These are phyloP conservation scores for Ormyrus thymus DNA, from an alignment of 2,888 invertebrate genomes.

Conservation along the genomic window DNA sequence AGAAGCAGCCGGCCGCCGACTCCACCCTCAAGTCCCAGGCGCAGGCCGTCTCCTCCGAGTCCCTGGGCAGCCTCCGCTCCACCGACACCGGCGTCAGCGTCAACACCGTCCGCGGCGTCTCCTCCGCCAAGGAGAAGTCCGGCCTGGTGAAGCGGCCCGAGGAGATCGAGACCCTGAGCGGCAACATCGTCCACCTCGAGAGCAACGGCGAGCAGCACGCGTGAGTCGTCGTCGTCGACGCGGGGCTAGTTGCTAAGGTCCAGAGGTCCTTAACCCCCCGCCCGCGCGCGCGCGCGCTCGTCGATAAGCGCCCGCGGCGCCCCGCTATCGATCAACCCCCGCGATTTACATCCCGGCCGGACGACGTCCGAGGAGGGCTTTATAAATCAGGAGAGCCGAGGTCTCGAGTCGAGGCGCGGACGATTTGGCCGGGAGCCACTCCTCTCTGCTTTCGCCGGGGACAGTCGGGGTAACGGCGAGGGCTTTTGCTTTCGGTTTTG, in stretches of 20 bases:
- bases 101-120: slow-evolving; percentile 70
- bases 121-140: slow-evolving; percentile 70
- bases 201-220: slow-evolving; percentile 57
- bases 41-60: slow-evolving; percentile 64
- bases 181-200: slow-evolving; percentile 64
- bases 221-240: slow-evolving; percentile 56
- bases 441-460: background rate
- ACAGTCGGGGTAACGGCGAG: no score
- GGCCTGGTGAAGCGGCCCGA: slow-evolving; percentile 69
- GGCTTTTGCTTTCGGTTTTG: no score
- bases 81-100: slow-evolving; percentile 73
- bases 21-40: slow-evolving; percentile 66
- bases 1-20: background rate
- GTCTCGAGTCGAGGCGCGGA: background rate
- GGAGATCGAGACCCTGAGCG: slow-evolving; percentile 72
- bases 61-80: slow-evolving; percentile 67
- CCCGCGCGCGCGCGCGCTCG: background rate
- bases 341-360: slow-evolving; percentile 69
- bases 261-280: slow-evolving; percentile 70
- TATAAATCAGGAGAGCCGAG: slow-evolving; percentile 64
- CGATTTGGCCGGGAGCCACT: background rate
- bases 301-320: background rate
- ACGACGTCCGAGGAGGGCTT: slow-evolving; percentile 59
- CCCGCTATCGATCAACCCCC: slow-evolving; percentile 25
- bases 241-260: slow-evolving; percentile 54